Evolutionary conservation across 2,113 vertebrate genomes (phyloP).

Genomic region (Melozone crissalis): DNA sequence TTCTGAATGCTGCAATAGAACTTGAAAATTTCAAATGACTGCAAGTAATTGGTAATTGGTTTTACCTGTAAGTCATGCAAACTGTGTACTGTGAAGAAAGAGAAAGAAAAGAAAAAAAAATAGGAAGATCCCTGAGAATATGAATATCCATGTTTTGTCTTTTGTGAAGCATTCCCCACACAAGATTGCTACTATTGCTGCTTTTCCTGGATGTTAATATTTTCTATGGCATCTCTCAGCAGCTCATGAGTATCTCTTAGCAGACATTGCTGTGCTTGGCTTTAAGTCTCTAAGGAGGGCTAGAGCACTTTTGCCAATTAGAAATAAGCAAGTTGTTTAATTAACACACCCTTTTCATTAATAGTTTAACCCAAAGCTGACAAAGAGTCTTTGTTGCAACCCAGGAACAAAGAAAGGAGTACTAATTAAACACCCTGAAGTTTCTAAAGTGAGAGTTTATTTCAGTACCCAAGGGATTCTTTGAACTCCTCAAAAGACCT

Average conservation of each 20-base stretch:
- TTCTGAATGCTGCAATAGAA: background rate
- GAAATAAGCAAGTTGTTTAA: slow-evolving; percentile 66
- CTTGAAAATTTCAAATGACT: background rate
- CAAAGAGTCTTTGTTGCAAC: slow-evolving; percentile 13
- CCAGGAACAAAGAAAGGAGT: slow-evolving; percentile 19
- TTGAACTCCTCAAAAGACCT: background rate
- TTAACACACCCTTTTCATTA: slow-evolving; percentile 56
- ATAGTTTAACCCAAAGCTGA: slow-evolving; percentile 39
- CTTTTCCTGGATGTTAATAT: slow-evolving; percentile 16
- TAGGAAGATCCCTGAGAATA: background rate
- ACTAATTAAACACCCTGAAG: slow-evolving; percentile 58
- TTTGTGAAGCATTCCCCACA: background rate
- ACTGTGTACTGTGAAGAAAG: background rate
- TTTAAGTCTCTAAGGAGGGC: slow-evolving; percentile 47
- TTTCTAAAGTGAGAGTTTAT: slow-evolving; percentile 43
- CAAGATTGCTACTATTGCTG: background rate
- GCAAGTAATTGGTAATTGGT: background rate
- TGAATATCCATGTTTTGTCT: background rate
- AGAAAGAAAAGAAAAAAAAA: background rate
- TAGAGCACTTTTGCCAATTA: slow-evolving; percentile 62
- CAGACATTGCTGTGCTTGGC: slow-evolving; percentile 39
- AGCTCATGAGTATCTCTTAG: slow-evolving; percentile 39
- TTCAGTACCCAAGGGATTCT: slow-evolving; percentile 11
- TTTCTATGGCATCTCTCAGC: slow-evolving; percentile 59
- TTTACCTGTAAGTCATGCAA: background rate